Evolutionary conservation across 2,797 vertebrate species (phyloP).

Genomic region (Uromys caudimaculatus): DNA sequence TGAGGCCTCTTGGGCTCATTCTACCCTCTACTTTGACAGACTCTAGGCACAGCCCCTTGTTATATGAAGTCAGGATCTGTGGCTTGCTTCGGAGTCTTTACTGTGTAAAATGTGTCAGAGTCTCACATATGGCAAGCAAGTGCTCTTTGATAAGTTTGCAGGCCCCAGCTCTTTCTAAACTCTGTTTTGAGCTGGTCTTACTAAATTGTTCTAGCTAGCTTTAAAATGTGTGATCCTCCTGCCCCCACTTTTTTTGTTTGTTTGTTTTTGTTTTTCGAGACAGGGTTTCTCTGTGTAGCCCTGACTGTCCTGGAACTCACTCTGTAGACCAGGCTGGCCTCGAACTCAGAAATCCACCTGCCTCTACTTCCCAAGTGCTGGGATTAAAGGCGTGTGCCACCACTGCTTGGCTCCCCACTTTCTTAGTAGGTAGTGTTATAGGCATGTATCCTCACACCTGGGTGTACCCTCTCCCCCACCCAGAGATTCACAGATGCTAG

Average conservation of each 20-base stretch:
- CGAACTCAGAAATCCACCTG: too few relatives aligned
- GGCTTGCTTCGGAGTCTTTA: not conserved
- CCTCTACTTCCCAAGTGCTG: too few relatives aligned
- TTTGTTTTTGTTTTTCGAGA: too few relatives aligned
- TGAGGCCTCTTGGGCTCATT: not conserved
- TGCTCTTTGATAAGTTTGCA: not conserved
- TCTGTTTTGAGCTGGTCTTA: not conserved
- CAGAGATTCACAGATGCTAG: not conserved
- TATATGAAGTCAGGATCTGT: not conserved
- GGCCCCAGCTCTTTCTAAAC: not conserved
- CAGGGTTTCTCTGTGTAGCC: too few relatives aligned
- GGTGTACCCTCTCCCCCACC: not conserved
- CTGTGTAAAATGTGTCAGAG: not conserved
- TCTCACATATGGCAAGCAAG: too few relatives aligned
- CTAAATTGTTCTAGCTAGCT: not conserved
- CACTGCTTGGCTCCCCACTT: too few relatives aligned
- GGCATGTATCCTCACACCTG: not conserved
- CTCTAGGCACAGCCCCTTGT: not conserved
- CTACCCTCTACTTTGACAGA: not conserved
- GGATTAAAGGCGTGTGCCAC: too few relatives aligned
- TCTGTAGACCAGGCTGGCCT: too few relatives aligned
- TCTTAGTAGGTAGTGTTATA: not conserved
- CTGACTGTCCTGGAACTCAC: too few relatives aligned
- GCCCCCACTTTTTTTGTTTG: not conserved
- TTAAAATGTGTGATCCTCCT: not conserved